phyloP scores from a whole-genome alignment of 2,888 invertebrate species.

The Melinaea menophilus region DNA sequence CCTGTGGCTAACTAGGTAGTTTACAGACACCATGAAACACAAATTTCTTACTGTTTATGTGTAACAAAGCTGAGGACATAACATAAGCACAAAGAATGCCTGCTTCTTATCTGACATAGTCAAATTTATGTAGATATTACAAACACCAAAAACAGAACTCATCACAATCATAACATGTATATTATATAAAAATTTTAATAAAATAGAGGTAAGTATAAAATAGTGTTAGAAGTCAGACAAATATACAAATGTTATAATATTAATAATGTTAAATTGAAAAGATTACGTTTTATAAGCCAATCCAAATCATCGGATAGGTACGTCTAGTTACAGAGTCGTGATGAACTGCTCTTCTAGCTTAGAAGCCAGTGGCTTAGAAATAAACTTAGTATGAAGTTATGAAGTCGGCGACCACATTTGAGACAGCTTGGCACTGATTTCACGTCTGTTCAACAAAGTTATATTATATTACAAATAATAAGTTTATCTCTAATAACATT shows the following conservation, averaged over 20 bases:
- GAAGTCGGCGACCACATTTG: constrained; percentile 26
- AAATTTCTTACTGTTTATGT: background rate
- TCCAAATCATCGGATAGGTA: background rate
- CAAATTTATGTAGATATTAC: background rate
- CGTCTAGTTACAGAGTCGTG: constrained; percentile 12
- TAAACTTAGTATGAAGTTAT: constrained; percentile 23
- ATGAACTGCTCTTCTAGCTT: constrained; percentile 21
- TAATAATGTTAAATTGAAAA: background rate
- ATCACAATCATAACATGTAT: background rate
- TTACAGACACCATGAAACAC: background rate
- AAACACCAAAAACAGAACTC: background rate
- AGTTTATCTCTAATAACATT: no score
- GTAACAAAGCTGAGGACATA: background rate
- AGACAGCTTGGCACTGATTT: constrained; percentile 26
- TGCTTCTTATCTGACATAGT: background rate
- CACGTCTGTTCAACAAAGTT: constrained; percentile 20
- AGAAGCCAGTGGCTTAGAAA: constrained; percentile 17
- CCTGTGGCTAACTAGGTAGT: background rate
- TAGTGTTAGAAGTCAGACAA: no score
- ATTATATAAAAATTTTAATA: no score
- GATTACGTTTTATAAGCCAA: background rate
- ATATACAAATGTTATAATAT: no score
- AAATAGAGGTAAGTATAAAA: no score
- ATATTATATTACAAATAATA: constrained; percentile 5
- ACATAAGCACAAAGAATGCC: background rate